Conservation (phyloP, 2,888 invertebrate genomes). For the Gnatocerus cornutus region DNA sequence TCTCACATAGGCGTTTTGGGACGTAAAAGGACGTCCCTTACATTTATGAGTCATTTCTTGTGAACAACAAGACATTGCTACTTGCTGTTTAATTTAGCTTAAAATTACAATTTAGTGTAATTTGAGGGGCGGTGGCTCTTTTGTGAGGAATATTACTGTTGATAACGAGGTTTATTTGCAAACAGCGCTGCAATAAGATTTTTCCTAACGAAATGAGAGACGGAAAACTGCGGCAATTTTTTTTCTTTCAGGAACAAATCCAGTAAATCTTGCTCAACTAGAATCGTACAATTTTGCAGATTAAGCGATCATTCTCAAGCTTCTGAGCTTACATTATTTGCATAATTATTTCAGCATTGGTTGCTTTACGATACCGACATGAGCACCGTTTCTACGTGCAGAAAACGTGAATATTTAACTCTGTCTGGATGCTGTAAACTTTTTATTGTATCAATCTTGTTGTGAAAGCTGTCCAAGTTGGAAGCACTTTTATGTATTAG, state of each 20-base stretch:
- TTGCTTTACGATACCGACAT: too few relatives aligned
- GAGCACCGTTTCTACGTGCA: too few relatives aligned
- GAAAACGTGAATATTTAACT: too few relatives aligned
- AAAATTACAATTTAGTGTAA: conserved; percentile 51
- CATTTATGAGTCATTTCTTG: conserved; percentile 48
- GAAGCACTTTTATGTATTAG: too few relatives aligned
- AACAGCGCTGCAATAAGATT: conserved; percentile 8
- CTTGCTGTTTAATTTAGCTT: conserved; percentile 51
- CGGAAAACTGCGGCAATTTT: background rate
- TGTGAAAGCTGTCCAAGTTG: too few relatives aligned
- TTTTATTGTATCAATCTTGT: too few relatives aligned
- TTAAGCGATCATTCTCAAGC: conserved; percentile 1
- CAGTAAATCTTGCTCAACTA: background rate
- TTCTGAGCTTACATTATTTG: background rate
- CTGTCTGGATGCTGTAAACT: too few relatives aligned
- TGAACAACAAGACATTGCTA: conserved; percentile 44
- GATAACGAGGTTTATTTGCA: conserved; percentile 9
- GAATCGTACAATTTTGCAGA: conserved; percentile 5
- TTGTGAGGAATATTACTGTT: conserved; percentile 25
- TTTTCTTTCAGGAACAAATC: background rate
- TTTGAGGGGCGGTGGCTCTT: conserved; percentile 46
- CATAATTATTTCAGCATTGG: background rate
- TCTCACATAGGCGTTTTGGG: background rate
- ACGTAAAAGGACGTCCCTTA: conserved; percentile 1
- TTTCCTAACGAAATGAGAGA: conserved; percentile 1